phyloP scores from a whole-genome alignment of 2,888 invertebrate species.

The Phania funesta region DNA sequence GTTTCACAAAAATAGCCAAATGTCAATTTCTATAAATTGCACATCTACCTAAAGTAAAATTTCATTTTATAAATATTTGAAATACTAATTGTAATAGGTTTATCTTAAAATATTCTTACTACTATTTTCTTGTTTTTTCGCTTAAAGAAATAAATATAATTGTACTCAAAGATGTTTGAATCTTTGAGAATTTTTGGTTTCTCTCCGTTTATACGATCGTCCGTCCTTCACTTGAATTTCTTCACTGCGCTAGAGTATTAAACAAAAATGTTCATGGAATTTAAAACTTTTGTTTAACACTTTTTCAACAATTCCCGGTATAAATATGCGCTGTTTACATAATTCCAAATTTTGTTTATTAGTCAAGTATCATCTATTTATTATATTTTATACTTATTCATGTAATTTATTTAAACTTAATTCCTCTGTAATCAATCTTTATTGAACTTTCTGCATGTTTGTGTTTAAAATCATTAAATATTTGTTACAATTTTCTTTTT shows the following conservation, averaged over 20 bases:
- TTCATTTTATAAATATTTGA: conserved; percentile 28
- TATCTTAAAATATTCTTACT: conserved; percentile 2
- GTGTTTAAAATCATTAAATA: conserved; percentile 46
- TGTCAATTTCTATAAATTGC: conserved; percentile 39
- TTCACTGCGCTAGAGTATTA: too few relatives aligned
- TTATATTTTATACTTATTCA: conserved; percentile 43
- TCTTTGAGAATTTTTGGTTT: conserved; percentile 14
- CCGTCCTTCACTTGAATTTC: too few relatives aligned
- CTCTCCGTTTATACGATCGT: too few relatives aligned
- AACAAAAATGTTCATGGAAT: too few relatives aligned
- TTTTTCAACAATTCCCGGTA: conserved; percentile 1
- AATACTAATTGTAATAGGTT: conserved; percentile 37
- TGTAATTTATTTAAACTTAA: conserved; percentile 53
- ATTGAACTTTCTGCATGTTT: conserved; percentile 30
- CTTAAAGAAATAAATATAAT: conserved; percentile 13
- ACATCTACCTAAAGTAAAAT: conserved; percentile 33
- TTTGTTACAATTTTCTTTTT: conserved; percentile 6
- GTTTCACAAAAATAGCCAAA: conserved; percentile 60
- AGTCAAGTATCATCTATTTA: conserved; percentile 55
- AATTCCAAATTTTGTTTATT: conserved; percentile 21
- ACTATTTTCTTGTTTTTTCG: background rate
- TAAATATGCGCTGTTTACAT: conserved; percentile 10
- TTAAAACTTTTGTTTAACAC: conserved; percentile 28
- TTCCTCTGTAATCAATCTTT: conserved; percentile 52
- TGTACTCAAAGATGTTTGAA: background rate